A percentile compares a stretch with the other conserved stretches of the same genome.
Evolutionary conservation across 1,140 invertebrate species (phyloP).

Genomic region (Saxidomus purpurata): DNA sequence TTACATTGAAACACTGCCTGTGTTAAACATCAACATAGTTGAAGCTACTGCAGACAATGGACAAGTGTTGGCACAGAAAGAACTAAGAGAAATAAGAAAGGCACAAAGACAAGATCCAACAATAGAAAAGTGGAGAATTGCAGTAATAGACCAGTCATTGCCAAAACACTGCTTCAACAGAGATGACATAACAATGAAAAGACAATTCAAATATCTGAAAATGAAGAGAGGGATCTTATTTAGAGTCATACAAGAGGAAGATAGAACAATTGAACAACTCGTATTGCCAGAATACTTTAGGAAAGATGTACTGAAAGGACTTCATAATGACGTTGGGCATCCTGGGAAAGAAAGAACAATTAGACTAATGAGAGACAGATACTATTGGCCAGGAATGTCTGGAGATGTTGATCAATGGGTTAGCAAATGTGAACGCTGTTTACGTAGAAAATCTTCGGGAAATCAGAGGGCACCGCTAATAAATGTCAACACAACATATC

Average conservation of each 20-base stretch:
- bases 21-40: no score
- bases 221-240: not conserved
- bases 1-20: no score
- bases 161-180: not conserved
- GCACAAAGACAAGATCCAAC: no score
- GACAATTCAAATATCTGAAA: not conserved
- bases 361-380: not conserved
- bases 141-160: not conserved
- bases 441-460: constrained; percentile 53
- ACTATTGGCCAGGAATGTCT: constrained; percentile 36
- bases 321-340: constrained; percentile 34
- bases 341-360: not conserved
- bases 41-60: no score
- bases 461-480: constrained; percentile 4
- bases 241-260: not conserved
- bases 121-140: not conserved
- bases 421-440: constrained; percentile 15
- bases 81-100: no score
- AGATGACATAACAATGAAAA: not conserved
- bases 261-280: not conserved
- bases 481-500: constrained; percentile 45
- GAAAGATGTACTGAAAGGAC: not conserved
- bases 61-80: no score
- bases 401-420: constrained; percentile 19
- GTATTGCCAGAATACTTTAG: not conserved